phyloP scores from a whole-genome alignment of 2,797 vertebrate species.

The Erpetoichthys calabaricus region DNA sequence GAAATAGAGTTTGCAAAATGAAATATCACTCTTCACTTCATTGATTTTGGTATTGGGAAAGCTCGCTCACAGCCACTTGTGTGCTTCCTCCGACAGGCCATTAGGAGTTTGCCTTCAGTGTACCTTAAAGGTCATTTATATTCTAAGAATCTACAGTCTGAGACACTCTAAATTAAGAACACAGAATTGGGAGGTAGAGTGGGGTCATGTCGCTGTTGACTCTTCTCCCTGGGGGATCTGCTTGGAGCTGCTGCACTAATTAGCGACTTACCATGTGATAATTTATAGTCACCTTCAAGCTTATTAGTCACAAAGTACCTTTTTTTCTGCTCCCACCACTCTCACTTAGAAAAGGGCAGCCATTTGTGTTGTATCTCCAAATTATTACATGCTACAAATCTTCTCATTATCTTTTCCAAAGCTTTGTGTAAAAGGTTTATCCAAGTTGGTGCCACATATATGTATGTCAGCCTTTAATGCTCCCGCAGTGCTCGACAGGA shows the following conservation, averaged over 20 bases:
- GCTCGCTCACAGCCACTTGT: neutral
- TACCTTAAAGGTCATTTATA: slow-evolving; percentile 1
- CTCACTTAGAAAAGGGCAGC: too few species aligned
- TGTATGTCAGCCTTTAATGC: too few species aligned
- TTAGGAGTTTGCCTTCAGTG: neutral
- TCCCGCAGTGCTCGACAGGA: too few species aligned
- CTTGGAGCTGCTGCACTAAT: slow-evolving; percentile 47
- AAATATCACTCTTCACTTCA: neutral
- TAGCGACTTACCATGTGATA: slow-evolving; percentile 39
- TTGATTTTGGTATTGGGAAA: neutral
- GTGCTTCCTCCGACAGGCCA: neutral
- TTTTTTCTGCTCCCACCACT: neutral
- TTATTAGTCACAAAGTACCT: slow-evolving; percentile 14
- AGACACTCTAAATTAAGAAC: slow-evolving; percentile 19
- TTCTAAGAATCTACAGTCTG: slow-evolving; percentile 12
- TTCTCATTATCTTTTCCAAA: too few species aligned
- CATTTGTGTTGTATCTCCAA: too few species aligned
- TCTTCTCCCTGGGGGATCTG: slow-evolving; percentile 32
- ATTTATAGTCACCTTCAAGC: slow-evolving; percentile 50
- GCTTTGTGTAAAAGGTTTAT: too few species aligned
- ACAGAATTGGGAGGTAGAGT: slow-evolving; percentile 33
- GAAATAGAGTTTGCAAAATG: neutral
- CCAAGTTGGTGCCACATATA: too few species aligned
- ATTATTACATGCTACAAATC: too few species aligned
- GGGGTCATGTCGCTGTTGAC: slow-evolving; percentile 45